phyloP scores from a whole-genome alignment of 2,888 invertebrate species.

The Halictus quadricinctus region DNA sequence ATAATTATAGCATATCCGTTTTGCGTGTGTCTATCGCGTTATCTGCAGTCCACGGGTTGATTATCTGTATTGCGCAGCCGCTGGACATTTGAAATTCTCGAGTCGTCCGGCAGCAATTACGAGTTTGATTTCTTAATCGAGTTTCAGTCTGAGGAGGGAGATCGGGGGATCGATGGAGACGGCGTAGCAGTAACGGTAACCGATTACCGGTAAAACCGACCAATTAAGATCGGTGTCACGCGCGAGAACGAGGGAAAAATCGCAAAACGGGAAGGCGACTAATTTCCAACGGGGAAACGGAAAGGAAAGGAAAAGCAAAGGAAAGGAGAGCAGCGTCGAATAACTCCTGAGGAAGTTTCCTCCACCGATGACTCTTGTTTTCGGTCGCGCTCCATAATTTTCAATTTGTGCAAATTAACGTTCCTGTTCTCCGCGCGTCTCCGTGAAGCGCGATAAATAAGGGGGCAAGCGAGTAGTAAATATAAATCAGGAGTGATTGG shows the following conservation, averaged over 20 bases:
- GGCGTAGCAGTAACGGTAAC: neutral
- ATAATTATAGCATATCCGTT: too few relatives aligned
- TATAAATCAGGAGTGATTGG: slow-evolving; percentile 83
- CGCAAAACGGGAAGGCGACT: slow-evolving; percentile 20
- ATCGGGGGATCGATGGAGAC: neutral
- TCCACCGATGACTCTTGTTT: slow-evolving; percentile 47
- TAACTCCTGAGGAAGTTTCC: slow-evolving; percentile 29
- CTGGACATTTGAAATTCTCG: neutral
- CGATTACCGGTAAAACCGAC: slow-evolving; percentile 27
- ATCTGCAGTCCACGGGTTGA: too few relatives aligned
- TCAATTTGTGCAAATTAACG: slow-evolving; percentile 82
- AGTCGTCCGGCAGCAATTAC: neutral
- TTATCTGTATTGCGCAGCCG: too few relatives aligned
- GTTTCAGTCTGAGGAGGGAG: neutral
- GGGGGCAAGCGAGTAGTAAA: slow-evolving; percentile 82
- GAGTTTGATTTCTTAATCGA: neutral
- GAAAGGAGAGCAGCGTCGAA: slow-evolving; percentile 6
- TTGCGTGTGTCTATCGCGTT: too few relatives aligned
- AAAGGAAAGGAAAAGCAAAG: neutral
- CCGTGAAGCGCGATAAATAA: slow-evolving; percentile 81
- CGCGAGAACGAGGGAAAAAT: slow-evolving; percentile 22
- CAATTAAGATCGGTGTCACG: slow-evolving; percentile 24
- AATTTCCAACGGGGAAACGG: slow-evolving; percentile 22
- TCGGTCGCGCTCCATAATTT: slow-evolving; percentile 77
- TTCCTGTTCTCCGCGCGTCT: slow-evolving; percentile 77